Base-by-base conservation (phyloP, 1,140 invertebrate species). In the Melipona quadrifasciata region DNA sequence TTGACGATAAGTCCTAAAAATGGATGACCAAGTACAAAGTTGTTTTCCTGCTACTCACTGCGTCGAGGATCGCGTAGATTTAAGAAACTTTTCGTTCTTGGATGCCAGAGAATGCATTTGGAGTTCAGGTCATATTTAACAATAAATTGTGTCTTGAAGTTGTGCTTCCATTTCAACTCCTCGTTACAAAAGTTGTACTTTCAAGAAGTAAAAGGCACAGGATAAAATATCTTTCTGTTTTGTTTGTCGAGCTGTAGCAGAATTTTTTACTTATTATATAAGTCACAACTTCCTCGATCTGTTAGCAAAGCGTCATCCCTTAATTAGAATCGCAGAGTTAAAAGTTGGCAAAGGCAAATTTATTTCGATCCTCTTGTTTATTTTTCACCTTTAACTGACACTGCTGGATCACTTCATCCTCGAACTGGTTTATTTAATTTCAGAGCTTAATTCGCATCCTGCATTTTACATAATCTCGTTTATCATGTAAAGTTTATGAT, bases 11-110 rank as follows among this genome's bases (percentile, higher is more conserved):
- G 31, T 57, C 31, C 55, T 55, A 17, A 39, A 55, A 58, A 8
- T 34, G 55, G 27, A 19, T 34, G 73, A 58, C 55, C 55, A 57
- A 75, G 31, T 58, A 21, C 55, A 75, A 75, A 75, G 73, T n/a
- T 75, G 53, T 58, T 24, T 34, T 8, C 5, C 55, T 27, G 10
- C 21, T 14, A 16, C 39, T 24, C 16, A 12, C 12, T 51, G 39
- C 39, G 24, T 51, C 12, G 10, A 19, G 17, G 2, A 72, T 1
- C 16, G n/a, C 70, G 71, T 27, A 34, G 55, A 21, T 57, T 39
- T 58, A n/a, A 39, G 31, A 75, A 75, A 75, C 55, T 75, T 75
- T 39, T 34, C 27, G 27, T 10, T 24, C 31, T 1, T 12, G 2
- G 14, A 4, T 57, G 21, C 53, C 31, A 75, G 31, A 3, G 31